Evolutionary conservation across 2,113 vertebrate species (phyloP), one percentile per base, ranked within the genome.

Genomic region (Pluvialis apricaria): DNA sequence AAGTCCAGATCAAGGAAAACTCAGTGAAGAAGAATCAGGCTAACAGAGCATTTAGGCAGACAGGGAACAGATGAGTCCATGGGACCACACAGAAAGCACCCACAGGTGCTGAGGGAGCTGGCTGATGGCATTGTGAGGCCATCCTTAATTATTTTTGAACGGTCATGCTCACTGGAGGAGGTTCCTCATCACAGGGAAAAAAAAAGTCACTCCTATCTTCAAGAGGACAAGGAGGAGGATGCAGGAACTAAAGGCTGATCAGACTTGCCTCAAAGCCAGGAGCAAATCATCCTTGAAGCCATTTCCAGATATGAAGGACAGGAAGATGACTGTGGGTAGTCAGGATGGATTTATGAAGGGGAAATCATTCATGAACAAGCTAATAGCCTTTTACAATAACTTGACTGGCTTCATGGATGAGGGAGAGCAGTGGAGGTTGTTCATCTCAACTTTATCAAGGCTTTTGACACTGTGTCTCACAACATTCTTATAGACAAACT

Each of bases 141-240:
- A 28, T 45, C 84, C 49, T 51, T 83, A 60, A 15, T 45, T 81
- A 45, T 55, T 32, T 81, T 77, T 60, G 44, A 73, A 82, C 87
- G 34, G 22, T 55, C 22, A 51, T 47, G 26, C 26, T 1, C 4
- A 26, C 11, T 61, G 19, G 15, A 80, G 21, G 21, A 82, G 20
- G 2, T 15, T 81, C 31, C 15, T 72, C 47, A 44, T 58, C 28
- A 38, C 0, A 0, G 47, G 13, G 2, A 36, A 61, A 68, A 66
- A 68, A 57, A 66, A 22, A 1, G 2, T 49, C 14, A 32, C 9
- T 52, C 8, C 29, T 78, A 9, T 20, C 24, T 32, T 52, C 64
- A 38, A 61, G 58, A 72, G 14, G 32, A 70, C 32, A 84, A 38
- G 22, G 15, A 73, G 9, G 32, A 81, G 8, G 20, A 77, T 64